phyloP scores from a whole-genome alignment of 2,888 invertebrate species.

The Scaptomyza parva region DNA sequence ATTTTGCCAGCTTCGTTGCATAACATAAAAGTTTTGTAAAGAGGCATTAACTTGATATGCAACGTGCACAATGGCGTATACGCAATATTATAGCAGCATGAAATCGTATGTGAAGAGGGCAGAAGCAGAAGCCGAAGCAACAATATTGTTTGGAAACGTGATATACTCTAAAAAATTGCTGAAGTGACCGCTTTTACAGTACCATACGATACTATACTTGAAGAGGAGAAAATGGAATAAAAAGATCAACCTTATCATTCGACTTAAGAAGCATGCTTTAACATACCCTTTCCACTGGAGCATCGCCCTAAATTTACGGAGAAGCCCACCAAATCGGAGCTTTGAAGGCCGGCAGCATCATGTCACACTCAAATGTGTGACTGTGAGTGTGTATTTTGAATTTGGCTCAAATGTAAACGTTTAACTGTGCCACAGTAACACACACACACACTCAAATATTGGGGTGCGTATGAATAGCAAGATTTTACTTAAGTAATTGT shows the following conservation, averaged over 20 bases:
- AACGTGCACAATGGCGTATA: conserved; percentile 56
- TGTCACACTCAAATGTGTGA: conserved; percentile 16
- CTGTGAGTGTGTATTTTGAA: conserved; percentile 14
- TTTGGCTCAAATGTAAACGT: conserved; percentile 26
- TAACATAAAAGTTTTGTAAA: conserved; percentile 62
- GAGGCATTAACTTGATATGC: conserved; percentile 66
- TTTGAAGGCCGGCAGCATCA: conserved; percentile 23
- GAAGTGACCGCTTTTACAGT: not conserved
- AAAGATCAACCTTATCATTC: not conserved
- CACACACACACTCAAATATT: not conserved
- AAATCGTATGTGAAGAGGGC: conserved; percentile 18
- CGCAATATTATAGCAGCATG: conserved; percentile 45
- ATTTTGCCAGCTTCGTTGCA: conserved; percentile 40
- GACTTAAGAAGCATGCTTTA: not conserved
- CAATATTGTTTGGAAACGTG: not conserved
- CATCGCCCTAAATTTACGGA: conserved; percentile 22
- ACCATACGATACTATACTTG: not conserved
- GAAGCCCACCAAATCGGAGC: conserved; percentile 19
- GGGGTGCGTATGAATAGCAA: conserved; percentile 22
- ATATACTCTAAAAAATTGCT: conserved; percentile 10
- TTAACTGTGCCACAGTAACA: conserved; percentile 32
- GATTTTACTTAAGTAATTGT: conserved; percentile 66
- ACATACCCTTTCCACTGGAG: conserved; percentile 5
- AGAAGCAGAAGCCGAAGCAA: too few species aligned
- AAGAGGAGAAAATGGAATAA: too few species aligned